Base-by-base conservation (phyloP, 2,113 vertebrate genomes). In the Malurus alboscapulatus region DNA sequence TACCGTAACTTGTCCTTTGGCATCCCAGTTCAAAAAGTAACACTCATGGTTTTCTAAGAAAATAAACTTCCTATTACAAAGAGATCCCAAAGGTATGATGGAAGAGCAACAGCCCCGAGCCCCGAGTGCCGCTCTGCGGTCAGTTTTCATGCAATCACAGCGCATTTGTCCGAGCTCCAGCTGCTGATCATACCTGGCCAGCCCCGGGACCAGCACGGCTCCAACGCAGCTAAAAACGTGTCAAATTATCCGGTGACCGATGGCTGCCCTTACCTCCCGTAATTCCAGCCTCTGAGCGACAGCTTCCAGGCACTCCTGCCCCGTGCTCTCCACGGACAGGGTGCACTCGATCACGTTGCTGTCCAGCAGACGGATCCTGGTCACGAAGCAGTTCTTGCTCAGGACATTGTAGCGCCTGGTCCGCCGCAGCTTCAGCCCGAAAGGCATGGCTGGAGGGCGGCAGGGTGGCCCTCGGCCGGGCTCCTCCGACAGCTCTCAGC, bases 321-420 rank as follows among this genome's bases (percentile, higher is more conserved):
- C 99, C 0, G 99, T 99, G 95, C 99, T 99, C 91, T 99, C 99
- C 97, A 99, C 98, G 0, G 99, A 99, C 92, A 99, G 98, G 0
- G 99, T 99, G 95, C 98, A 99, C 95, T 99, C 99, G 14, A 99
- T 99, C 69, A 98, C 98, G 22, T 95, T 98, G 98, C 71, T 98
- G 98, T 99, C 98, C 98, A 99, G 92, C 93, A 99, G 98, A 82
- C 98, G 98, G 92, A 99, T 99, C 77, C 98, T 97, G 1, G 98
- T 99, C 96, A 99, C 98, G 50, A 99, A 99, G 96, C 98, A 99
- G 97, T 99, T 99, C 98, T 99, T 99, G 98, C 98, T 99, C 91
- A 99, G 93, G 94, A 99, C 99, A 0, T 99, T 99, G 97, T 99
- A 99, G 96, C 99, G 99, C 93, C 99, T 97, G 13, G 99, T 99